Evolutionary conservation across 2,113 vertebrate species (phyloP).

Genomic region (Gobiocypris rarus): DNA sequence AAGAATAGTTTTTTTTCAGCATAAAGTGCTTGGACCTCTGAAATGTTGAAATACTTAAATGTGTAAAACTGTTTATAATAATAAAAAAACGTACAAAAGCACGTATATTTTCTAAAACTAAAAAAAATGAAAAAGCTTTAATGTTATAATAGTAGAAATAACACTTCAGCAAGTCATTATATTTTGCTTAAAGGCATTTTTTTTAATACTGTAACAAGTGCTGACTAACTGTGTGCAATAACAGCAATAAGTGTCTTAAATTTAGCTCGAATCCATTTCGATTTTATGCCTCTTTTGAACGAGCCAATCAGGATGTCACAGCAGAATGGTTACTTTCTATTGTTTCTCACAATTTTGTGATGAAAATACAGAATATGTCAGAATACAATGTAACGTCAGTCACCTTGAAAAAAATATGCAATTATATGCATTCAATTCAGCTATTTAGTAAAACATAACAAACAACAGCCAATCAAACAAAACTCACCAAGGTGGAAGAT

Average conservation of each 20-base stretch:
- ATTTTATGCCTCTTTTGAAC: not conserved
- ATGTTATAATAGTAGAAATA: too few relatives aligned
- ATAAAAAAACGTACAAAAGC: too few relatives aligned
- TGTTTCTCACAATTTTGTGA: not conserved
- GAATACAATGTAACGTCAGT: not conserved
- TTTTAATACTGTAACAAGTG: not conserved
- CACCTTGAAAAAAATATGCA: not conserved
- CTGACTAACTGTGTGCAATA: not conserved
- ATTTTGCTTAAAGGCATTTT: not conserved
- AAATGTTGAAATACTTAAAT: too few relatives aligned
- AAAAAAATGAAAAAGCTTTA: too few relatives aligned
- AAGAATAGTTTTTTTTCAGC: too few relatives aligned
- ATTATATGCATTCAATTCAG: not conserved
- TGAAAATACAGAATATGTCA: not conserved
- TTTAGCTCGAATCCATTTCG: not conserved
- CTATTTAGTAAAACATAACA: not conserved
- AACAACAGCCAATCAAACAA: conserved; percentile 8
- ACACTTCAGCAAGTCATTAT: not conserved
- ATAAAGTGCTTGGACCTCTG: too few relatives aligned
- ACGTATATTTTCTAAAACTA: too few relatives aligned
- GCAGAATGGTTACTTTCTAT: not conserved
- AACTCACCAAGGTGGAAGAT: not conserved
- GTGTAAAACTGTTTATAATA: too few relatives aligned
- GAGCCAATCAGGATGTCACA: not conserved
- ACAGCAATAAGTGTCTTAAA: not conserved